These are phyloP conservation scores for Euproctis similis DNA, from an alignment of 2,888 invertebrate species.

Conservation along the genomic window DNA sequence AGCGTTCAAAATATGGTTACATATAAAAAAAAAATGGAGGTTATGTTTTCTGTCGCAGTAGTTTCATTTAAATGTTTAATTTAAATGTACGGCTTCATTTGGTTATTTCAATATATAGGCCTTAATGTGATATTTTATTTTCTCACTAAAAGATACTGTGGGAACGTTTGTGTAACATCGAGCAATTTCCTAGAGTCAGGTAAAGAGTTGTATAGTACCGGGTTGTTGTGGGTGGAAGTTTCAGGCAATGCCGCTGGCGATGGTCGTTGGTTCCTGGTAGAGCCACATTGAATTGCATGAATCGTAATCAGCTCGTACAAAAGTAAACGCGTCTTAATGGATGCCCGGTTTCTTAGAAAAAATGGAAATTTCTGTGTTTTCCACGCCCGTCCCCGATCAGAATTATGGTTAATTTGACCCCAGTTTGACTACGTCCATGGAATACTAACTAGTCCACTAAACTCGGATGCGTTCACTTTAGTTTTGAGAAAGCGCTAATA, in stretches of 20 bases:
- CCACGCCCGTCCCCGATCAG: conserved; percentile 39
- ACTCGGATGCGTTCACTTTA: conserved; percentile 20
- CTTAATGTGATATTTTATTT: too few relatives aligned
- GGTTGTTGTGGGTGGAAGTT: conserved; percentile 9
- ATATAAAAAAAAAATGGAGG: too few relatives aligned
- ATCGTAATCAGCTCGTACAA: conserved; percentile 41
- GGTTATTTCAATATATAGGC: too few relatives aligned
- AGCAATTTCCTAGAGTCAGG: conserved; percentile 10
- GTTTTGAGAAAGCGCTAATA: conserved; percentile 7
- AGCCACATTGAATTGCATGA: conserved; percentile 35
- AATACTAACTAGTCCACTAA: conserved; percentile 52
- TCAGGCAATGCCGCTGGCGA: conserved; percentile 7
- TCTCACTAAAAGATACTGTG: too few relatives aligned
- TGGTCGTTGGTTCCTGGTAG: conserved; percentile 21
- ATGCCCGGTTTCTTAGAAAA: conserved; percentile 53
- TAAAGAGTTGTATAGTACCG: conserved; percentile 8
- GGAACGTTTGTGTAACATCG: conserved; percentile 13
- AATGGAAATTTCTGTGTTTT: conserved; percentile 51
- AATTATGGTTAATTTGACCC: conserved; percentile 62
- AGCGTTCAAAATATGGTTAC: too few relatives aligned
- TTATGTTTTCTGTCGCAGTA: too few relatives aligned
- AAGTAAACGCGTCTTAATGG: conserved; percentile 43
- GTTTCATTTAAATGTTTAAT: too few relatives aligned
- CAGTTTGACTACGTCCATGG: conserved; percentile 40
- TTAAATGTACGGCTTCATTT: too few relatives aligned